Evolutionary conservation across 2,888 invertebrate genomes (phyloP), one percentile per base, ranked within the genome.

Genomic region (Linyphia triangularis): DNA sequence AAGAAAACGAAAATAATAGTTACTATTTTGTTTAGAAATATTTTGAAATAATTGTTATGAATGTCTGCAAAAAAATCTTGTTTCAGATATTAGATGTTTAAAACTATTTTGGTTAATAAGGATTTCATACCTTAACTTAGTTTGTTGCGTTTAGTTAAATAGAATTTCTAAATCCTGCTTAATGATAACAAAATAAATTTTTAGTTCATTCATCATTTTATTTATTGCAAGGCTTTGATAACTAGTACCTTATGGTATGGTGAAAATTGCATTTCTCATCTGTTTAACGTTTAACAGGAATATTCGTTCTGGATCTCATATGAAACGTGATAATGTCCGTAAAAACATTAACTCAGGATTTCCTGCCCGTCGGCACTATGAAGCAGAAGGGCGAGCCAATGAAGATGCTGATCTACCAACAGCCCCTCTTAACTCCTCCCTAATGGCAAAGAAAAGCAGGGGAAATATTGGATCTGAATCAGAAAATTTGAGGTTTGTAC

Each of bases 371-470:
- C 69, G 89, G 30, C 89, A 89, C 79, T 89, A 89, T 73, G 89
- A 89, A 79, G 89, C 89, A n/a, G 89, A 89, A 78, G 89, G 89
- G 5, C 65, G 89, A 61, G 89, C 89, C n/a, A 89, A 89, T 83
- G 89, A 89, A 67, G 89, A 89, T 72, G 37, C 70, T 13, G 86
- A 86, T 69, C 26, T 69, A 24, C 81, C 84, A n/a, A 24, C 40
- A 19, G 43, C 24, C 24, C 28, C 40, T n/a, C n/a, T n/a, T n/a
- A n/a, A n/a, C n/a, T n/a, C n/a, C n/a, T n/a, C n/a, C n/a, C n/a
- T 37, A 40, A 70, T 22, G n/a, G n/a, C n/a, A n/a, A n/a, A n/a
- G 19, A 16, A 43, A 33, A 24, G 72, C 57, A 61, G n/a, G 33
- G 43, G 10, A 61, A 26, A n/a, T n/a, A n/a, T n/a, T n/a, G n/a